These are phyloP conservation scores for Habropoda laboriosa DNA, from an alignment of 1,140 invertebrate species.

Conservation along the genomic window DNA sequence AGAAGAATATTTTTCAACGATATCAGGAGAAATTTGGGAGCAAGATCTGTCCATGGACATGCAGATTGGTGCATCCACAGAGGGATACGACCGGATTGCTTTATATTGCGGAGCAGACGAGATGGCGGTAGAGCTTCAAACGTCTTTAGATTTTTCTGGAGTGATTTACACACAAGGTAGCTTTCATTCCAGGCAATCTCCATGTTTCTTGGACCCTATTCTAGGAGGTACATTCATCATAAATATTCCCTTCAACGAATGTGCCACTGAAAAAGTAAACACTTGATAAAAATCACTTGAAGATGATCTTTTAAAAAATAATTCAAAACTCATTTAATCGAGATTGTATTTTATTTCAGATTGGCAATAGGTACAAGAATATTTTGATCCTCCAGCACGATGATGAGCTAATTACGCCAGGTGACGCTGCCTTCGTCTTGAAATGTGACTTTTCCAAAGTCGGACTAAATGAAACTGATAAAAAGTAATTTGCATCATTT, in stretches of 20 bases:
- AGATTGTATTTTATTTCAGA: conserved; percentile 69
- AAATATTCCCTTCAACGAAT: conserved; percentile 83
- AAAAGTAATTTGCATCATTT: conserved; percentile 69
- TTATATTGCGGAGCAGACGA: conserved; percentile 82
- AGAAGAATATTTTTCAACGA: neutral
- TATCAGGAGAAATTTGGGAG: conserved; percentile 80
- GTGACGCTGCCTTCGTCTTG: conserved; percentile 84
- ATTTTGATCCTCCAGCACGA: conserved; percentile 85
- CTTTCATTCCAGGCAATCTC: conserved; percentile 82
- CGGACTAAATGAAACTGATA: conserved; percentile 76
- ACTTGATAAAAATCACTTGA: no score
- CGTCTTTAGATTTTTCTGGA: conserved; percentile 83
- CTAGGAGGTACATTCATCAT: conserved; percentile 81
- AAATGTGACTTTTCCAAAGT: conserved; percentile 84
- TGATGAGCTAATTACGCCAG: conserved; percentile 85
- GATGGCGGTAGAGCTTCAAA: conserved; percentile 82
- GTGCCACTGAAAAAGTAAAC: conserved; percentile 81
- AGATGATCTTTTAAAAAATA: no score
- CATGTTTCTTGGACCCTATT: conserved; percentile 83
- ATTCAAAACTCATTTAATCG: no score
- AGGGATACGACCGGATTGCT: conserved; percentile 82
- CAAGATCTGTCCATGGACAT: conserved; percentile 82
- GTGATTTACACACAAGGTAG: conserved; percentile 85
- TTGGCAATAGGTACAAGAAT: conserved; percentile 82
- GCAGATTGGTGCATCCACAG: conserved; percentile 82